phyloP scores from a whole-genome alignment of 2,113 vertebrate species.

The Mus musculus region DNA sequence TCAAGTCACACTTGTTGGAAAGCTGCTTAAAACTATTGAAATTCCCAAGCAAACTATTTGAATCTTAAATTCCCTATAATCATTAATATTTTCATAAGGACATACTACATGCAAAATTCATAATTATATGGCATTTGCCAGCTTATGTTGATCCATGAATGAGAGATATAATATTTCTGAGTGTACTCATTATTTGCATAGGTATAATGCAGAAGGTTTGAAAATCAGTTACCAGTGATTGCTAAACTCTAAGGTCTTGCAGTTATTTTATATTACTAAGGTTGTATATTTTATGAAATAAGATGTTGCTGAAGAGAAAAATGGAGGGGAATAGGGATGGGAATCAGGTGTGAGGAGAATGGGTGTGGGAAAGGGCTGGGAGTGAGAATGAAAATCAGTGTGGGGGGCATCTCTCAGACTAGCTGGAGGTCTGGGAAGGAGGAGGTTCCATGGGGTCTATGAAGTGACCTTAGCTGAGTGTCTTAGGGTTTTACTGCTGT shows the following conservation, averaged over 20 bases:
- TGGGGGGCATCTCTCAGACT: no score
- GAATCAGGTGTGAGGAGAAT: no score
- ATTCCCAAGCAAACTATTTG: neutral
- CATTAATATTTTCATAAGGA: neutral
- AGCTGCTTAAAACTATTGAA: constrained; percentile 17
- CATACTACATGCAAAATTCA: neutral
- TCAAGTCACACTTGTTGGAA: neutral
- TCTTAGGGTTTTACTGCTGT: no score
- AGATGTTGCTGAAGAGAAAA: neutral
- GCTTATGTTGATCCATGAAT: neutral
- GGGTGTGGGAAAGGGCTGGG: no score
- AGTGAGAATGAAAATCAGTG: no score
- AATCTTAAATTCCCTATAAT: neutral
- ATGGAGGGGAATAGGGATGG: neutral
- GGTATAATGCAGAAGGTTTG: neutral
- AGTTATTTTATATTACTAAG: constrained; percentile 1
- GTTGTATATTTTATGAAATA: constrained; percentile 17
- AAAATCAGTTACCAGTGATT: neutral
- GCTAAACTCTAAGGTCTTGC: neutral
- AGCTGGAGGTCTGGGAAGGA: no score
- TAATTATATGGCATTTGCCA: neutral
- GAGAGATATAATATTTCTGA: neutral
- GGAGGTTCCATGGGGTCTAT: no score
- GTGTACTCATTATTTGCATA: neutral
- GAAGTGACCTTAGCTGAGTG: no score